Percentiles rank a stretch among this genome's conserved stretches.
phyloP scores from a whole-genome alignment of 2,113 vertebrate species.

The Rhinoptilus africanus region DNA sequence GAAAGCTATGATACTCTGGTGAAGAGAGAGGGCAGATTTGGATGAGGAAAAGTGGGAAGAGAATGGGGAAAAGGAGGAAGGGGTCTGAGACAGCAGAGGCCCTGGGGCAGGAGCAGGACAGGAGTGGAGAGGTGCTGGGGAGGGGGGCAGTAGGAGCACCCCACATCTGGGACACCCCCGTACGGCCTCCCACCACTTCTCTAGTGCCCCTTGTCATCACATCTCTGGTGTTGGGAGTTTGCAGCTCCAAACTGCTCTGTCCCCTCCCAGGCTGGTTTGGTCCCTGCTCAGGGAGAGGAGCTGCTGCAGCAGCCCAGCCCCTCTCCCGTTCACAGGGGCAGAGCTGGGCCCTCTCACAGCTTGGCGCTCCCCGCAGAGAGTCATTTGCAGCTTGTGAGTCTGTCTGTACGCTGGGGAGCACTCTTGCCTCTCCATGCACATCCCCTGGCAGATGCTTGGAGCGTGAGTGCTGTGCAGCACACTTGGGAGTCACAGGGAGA shows the following conservation, averaged over 20 bases:
- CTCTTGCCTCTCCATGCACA: neutral
- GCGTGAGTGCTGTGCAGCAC: neutral
- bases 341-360: neutral
- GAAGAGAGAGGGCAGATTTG: neutral
- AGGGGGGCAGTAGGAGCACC: neutral
- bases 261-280: neutral
- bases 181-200: neutral
- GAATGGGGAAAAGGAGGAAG: neutral
- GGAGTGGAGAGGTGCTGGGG: neutral
- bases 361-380: neutral
- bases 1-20: neutral
- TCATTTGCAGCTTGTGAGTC: neutral
- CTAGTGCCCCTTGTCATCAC: neutral
- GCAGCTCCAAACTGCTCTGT: neutral
- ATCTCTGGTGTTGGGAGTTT: neutral
- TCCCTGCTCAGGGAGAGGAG: neutral
- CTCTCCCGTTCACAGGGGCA: neutral
- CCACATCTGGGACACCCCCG: fast-evolving
- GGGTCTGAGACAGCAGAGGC: neutral
- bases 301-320: neutral
- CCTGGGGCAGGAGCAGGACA: neutral
- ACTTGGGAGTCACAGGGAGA: fast-evolving
- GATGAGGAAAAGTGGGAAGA: neutral
- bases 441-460: neutral
- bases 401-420: neutral